Conservation (phyloP, 2,888 invertebrate species). For the Heliconius ismenius region DNA sequence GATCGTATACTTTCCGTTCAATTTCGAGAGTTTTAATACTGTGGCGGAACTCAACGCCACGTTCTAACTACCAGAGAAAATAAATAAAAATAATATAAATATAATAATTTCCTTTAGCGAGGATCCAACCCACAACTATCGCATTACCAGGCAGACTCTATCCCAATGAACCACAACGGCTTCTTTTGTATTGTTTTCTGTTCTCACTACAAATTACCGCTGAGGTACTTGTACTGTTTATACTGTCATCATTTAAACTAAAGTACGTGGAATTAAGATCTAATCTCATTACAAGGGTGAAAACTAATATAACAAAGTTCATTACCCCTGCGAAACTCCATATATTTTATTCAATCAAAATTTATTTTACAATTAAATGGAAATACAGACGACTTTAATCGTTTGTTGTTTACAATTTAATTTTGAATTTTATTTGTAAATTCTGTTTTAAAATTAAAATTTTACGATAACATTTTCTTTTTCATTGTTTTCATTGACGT, state of each 20-base stretch:
- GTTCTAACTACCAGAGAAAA: too few relatives aligned
- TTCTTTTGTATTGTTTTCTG: too few relatives aligned
- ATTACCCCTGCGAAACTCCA: background rate
- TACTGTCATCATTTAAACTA: constrained; percentile 2
- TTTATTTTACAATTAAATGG: constrained; percentile 6
- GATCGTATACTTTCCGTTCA: too few relatives aligned
- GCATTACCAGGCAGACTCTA: background rate
- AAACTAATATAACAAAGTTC: constrained; percentile 8
- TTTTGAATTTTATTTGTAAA: background rate
- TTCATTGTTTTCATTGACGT: background rate
- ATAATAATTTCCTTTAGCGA: too few relatives aligned
- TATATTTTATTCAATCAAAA: constrained; percentile 6
- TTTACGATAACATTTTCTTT: background rate
- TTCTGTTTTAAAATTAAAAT: too few relatives aligned
- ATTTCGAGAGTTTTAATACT: too few relatives aligned
- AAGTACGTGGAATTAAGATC: background rate
- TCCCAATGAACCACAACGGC: too few relatives aligned
- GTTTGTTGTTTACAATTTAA: background rate
- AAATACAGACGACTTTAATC: background rate
- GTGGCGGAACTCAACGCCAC: too few relatives aligned
- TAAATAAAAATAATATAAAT: too few relatives aligned
- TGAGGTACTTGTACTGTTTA: background rate
- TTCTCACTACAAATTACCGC: background rate
- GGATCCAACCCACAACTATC: background rate
- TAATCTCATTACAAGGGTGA: constrained; percentile 7